These are phyloP conservation scores for Strigamia crassipes DNA, from an alignment of 2,888 invertebrate genomes.

Conservation along the genomic window DNA sequence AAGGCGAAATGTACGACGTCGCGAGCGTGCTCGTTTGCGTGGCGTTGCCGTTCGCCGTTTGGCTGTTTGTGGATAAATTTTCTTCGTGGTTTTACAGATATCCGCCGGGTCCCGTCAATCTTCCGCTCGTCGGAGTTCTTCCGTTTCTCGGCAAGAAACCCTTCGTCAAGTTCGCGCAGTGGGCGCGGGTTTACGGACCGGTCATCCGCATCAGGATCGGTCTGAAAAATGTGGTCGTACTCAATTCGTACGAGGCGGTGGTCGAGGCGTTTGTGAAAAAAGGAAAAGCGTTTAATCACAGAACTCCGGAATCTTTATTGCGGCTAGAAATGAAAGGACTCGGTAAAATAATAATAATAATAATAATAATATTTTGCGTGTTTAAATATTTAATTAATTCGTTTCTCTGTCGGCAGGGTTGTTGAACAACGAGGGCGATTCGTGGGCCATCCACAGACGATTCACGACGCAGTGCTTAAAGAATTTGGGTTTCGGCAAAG, in stretches of 20 bases:
- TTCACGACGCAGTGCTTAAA: conserved; percentile 13
- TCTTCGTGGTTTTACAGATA: not conserved
- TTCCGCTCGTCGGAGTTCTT: not conserved
- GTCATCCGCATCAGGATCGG: not conserved
- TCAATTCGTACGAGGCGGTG: conserved; percentile 1
- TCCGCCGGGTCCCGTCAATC: not conserved
- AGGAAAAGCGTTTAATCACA: not conserved
- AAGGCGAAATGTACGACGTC: too few relatives aligned
- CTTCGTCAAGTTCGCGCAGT: not conserved
- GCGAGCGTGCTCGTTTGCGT: too few relatives aligned
- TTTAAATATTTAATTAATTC: too few relatives aligned
- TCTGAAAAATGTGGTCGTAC: not conserved
- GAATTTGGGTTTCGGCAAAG: not conserved
- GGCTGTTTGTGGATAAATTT: too few relatives aligned
- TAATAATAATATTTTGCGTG: too few relatives aligned
- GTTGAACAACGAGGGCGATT: conserved; percentile 38
- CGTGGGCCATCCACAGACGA: not conserved
- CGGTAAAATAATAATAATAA: too few relatives aligned
- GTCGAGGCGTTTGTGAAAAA: conserved; percentile 19
- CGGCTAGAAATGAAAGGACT: conserved; percentile 13
- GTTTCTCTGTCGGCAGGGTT: not conserved
- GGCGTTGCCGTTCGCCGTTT: too few relatives aligned
- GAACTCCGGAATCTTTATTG: not conserved
- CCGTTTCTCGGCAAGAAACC: conserved; percentile 8
- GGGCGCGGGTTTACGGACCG: not conserved